Conservation (phyloP, 1,140 invertebrate species). For the Aricia agestis region DNA sequence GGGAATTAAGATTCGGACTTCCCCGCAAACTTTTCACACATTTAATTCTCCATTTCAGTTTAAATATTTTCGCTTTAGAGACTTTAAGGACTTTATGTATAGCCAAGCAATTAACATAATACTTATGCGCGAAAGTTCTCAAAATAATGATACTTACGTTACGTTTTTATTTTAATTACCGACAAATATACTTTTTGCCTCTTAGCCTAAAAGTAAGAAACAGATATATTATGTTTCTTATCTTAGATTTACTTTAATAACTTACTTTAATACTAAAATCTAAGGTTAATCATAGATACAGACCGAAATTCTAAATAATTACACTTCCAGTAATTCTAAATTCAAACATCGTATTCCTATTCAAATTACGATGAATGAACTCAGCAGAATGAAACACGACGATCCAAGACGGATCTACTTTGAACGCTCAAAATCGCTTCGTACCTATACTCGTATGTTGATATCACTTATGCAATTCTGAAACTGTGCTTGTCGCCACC, state of each 20-base stretch:
- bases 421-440: neutral
- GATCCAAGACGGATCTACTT: neutral
- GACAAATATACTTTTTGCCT: too few species aligned
- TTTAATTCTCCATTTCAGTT: neutral
- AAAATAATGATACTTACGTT: too few species aligned
- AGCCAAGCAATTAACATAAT: neutral
- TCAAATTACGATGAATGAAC: neutral
- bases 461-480: conserved; percentile 1
- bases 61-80: neutral
- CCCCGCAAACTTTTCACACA: neutral
- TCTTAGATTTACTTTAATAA: too few species aligned
- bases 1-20: neutral
- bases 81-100: too few species aligned
- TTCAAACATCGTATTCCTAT: neutral
- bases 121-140: too few species aligned
- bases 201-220: too few species aligned
- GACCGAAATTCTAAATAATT: too few species aligned
- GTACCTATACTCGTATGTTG: neutral
- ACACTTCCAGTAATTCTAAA: neutral
- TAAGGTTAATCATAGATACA: too few species aligned
- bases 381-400: neutral
- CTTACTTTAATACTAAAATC: too few species aligned
- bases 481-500: conserved; percentile 29
- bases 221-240: too few species aligned
- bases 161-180: too few species aligned